These are phyloP conservation scores for Cheilinus undulatus DNA, from an alignment of 2,113 vertebrate genomes.

Conservation along the genomic window DNA sequence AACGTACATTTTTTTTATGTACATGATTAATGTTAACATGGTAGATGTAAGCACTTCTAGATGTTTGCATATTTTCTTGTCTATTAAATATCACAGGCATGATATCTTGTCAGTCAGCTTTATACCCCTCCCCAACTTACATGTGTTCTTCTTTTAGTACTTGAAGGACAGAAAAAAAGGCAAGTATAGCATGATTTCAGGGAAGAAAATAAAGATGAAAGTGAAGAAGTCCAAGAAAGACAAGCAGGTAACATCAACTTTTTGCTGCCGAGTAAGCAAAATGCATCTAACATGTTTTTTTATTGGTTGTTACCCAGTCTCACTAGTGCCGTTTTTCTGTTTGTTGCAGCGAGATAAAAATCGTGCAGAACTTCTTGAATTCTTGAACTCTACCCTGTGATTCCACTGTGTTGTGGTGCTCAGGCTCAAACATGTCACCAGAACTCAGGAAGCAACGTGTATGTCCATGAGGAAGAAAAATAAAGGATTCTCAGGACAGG, in stretches of 20 bases:
- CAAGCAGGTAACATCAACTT: slow-evolving; percentile 85
- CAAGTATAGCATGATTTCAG: slow-evolving; percentile 94
- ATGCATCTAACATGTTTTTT: background rate
- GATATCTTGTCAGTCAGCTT: background rate
- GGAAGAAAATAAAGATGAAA: slow-evolving; percentile 95
- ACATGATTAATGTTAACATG: too few species aligned
- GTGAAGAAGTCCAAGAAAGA: slow-evolving; percentile 94
- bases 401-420: slow-evolving; percentile 8
- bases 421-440: slow-evolving; percentile 26
- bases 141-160: slow-evolving; percentile 79
- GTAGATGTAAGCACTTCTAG: too few species aligned
- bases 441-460: slow-evolving; percentile 66
- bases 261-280: background rate
- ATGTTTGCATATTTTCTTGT: too few species aligned
- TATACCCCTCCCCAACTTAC: background rate
- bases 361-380: slow-evolving; percentile 89
- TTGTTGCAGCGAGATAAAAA: slow-evolving; percentile 88
- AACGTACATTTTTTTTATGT: too few species aligned
- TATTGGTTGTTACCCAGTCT: background rate
- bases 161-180: slow-evolving; percentile 91
- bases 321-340: background rate
- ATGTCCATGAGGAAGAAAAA: slow-evolving; percentile 6
- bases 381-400: slow-evolving; percentile 91
- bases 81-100: too few species aligned
- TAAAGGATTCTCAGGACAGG: slow-evolving; percentile 24